phyloP scores from a whole-genome alignment of 2,797 vertebrate species.

The Tauraco hartlaubi region DNA sequence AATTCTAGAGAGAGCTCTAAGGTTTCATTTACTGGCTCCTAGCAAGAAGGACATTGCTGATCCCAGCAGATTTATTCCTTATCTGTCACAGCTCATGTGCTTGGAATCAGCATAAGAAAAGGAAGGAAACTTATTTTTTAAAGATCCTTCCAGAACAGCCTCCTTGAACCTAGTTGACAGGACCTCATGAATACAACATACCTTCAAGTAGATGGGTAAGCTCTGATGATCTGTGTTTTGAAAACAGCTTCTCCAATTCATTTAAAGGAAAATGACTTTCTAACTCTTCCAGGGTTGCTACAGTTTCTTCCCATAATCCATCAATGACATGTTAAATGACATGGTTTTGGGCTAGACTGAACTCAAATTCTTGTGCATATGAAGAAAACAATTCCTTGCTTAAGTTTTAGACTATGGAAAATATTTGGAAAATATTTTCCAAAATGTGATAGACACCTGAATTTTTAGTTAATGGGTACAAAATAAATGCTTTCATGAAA shows the following conservation, averaged over 20 bases:
- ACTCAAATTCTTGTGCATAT: background rate
- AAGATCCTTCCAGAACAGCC: background rate
- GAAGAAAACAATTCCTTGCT: background rate
- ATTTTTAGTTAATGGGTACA: background rate
- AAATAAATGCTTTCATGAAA: background rate
- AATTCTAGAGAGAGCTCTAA: background rate
- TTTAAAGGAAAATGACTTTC: background rate
- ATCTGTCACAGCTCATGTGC: background rate
- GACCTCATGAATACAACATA: background rate
- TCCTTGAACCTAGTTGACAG: background rate
- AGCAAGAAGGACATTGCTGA: background rate
- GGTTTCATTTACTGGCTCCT: background rate
- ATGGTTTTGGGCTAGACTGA: background rate
- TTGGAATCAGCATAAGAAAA: background rate
- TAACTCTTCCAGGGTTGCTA: background rate
- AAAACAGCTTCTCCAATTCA: background rate
- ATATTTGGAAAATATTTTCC: background rate
- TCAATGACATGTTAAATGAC: background rate
- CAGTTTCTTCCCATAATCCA: background rate
- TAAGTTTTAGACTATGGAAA: background rate
- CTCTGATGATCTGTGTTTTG: background rate
- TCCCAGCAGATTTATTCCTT: background rate
- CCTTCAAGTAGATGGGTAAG: background rate
- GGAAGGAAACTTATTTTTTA: background rate
- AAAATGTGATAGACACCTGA: background rate